Conservation (phyloP, 35 echinoderm and acorn worm species). For the Lytechinus variegatus region DNA sequence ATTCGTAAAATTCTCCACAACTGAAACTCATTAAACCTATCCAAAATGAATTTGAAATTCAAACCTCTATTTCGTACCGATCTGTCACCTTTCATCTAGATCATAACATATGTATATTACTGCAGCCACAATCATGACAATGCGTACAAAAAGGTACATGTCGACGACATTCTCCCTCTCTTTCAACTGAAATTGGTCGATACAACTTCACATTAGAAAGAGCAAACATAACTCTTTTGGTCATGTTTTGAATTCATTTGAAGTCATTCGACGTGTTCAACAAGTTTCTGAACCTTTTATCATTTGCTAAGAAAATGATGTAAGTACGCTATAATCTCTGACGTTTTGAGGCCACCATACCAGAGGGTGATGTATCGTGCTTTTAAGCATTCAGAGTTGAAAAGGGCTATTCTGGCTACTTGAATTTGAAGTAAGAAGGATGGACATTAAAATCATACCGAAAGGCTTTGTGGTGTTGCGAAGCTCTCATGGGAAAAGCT, state of each 20-base stretch:
- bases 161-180: background rate
- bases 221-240: background rate
- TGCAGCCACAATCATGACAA: background rate
- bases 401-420: background rate
- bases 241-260: background rate
- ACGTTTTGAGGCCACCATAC: background rate
- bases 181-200: background rate
- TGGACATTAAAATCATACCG: background rate
- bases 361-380: background rate
- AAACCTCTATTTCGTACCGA: background rate
- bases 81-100: background rate
- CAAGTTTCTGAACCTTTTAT: background rate
- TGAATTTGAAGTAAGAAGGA: background rate
- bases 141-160: background rate
- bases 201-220: background rate
- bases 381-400: background rate
- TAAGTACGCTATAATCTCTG: slow-evolving; percentile 3
- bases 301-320: background rate
- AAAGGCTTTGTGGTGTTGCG: background rate
- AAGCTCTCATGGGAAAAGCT: background rate
- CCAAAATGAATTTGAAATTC: background rate
- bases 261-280: background rate
- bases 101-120: background rate
- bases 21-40: background rate
- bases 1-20: background rate